These are phyloP conservation scores for Riptortus pedestris DNA, from an alignment of 1,140 invertebrate genomes.

Conservation along the genomic window DNA sequence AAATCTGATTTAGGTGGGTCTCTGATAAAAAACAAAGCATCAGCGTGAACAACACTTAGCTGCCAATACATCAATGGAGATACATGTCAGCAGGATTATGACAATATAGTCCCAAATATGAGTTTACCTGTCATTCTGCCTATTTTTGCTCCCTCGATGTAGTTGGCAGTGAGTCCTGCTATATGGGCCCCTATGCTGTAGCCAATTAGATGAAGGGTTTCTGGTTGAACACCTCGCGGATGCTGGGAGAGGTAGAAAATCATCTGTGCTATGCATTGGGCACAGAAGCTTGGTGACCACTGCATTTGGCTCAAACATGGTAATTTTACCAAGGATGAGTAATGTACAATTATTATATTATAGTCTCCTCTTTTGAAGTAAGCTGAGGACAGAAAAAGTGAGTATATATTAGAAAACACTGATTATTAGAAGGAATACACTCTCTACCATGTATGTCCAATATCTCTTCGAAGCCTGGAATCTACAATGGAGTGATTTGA, in stretches of 20 bases:
- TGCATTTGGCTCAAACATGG: conserved; percentile 70
- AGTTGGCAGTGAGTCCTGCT: conserved; percentile 67
- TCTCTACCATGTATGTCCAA: too few species aligned
- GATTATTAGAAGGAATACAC: too few species aligned
- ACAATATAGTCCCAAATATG: too few species aligned
- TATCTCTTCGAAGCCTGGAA: too few species aligned
- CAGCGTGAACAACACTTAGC: too few species aligned
- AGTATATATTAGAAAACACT: too few species aligned
- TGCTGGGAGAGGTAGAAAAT: conserved; percentile 65
- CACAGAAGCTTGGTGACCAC: conserved; percentile 69
- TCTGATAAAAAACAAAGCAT: too few species aligned
- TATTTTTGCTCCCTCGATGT: conserved; percentile 52
- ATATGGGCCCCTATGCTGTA: conserved; percentile 80
- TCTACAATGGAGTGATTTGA: too few species aligned
- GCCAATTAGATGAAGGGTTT: conserved; percentile 66
- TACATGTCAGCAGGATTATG: too few species aligned
- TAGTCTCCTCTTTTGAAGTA: conserved; percentile 69
- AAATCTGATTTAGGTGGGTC: too few species aligned
- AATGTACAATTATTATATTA: conserved; percentile 80
- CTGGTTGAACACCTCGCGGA: conserved; percentile 57
- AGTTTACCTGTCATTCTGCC: conserved; percentile 66
- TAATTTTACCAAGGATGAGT: conserved; percentile 64
- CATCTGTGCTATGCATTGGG: conserved; percentile 69
- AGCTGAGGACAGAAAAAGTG: conserved; percentile 40
- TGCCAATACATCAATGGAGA: too few species aligned